These are phyloP conservation scores for Panzeria rudis DNA, from an alignment of 2,888 invertebrate species.

Conservation along the genomic window DNA sequence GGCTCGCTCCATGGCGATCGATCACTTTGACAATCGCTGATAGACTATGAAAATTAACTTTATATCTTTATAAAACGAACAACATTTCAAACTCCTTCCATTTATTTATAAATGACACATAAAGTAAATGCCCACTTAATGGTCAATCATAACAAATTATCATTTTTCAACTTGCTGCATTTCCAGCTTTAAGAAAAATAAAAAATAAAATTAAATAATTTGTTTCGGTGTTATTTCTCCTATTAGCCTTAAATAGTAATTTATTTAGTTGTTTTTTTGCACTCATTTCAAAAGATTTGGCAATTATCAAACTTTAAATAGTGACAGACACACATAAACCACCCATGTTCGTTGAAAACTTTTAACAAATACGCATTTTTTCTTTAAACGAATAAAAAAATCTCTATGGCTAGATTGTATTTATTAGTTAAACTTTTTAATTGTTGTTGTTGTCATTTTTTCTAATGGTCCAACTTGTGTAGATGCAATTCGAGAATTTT, in stretches of 20 bases:
- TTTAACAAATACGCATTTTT: conserved; percentile 59
- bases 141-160: conserved; percentile 61
- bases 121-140: conserved; percentile 62
- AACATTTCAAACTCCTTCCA: conserved; percentile 38
- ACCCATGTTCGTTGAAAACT: conserved; percentile 69
- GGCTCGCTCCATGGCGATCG: background rate
- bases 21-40: conserved; percentile 6
- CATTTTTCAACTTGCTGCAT: conserved; percentile 45
- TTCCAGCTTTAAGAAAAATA: background rate
- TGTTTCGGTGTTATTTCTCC: conserved; percentile 63
- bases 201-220: conserved; percentile 46
- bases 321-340: conserved; percentile 72
- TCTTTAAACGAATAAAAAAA: background rate
- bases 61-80: background rate
- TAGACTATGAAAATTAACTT: background rate
- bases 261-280: conserved; percentile 37
- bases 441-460: conserved; percentile 34
- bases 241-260: conserved; percentile 61
- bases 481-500: conserved; percentile 66
- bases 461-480: conserved; percentile 57
- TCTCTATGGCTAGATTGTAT: conserved; percentile 33
- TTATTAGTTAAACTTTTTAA: conserved; percentile 41
- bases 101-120: conserved; percentile 32
- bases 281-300: conserved; percentile 65
- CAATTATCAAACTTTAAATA: conserved; percentile 71